Conservation (phyloP, 2,888 invertebrate species). For the Bugulina stolonifera region DNA sequence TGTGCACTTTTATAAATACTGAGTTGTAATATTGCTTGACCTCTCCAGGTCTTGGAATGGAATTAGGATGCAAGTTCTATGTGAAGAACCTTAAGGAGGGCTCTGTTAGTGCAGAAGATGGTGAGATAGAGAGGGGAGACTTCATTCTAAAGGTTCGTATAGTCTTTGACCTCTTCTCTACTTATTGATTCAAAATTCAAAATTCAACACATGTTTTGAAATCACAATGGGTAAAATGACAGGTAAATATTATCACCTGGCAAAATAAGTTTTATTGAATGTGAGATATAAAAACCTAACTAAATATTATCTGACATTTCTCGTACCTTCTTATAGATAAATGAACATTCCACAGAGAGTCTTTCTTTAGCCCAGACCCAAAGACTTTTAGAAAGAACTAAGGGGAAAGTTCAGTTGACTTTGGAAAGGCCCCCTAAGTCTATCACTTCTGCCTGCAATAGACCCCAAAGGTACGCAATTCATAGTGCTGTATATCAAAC, state of each 20-base stretch:
- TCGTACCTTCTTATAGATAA: constrained; percentile 42
- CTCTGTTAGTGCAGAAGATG: constrained; percentile 71
- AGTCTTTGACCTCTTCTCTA: too few species aligned
- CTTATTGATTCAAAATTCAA: too few species aligned
- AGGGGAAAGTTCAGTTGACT: constrained; percentile 81
- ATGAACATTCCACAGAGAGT: constrained; percentile 61
- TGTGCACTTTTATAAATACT: too few species aligned
- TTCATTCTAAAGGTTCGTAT: constrained; percentile 71
- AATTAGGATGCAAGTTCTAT: constrained; percentile 87
- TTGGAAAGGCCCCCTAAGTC: constrained; percentile 36
- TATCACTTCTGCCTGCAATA: not conserved
- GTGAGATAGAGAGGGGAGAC: constrained; percentile 80
- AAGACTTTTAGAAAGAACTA: constrained; percentile 86
- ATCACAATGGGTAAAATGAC: too few species aligned
- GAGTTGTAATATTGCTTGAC: too few species aligned
- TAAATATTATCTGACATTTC: not conserved
- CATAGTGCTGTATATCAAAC: too few species aligned
- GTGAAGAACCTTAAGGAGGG: constrained; percentile 83
- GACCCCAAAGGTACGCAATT: not conserved
- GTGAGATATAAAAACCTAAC: too few species aligned
- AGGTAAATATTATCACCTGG: too few species aligned
- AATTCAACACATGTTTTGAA: too few species aligned
- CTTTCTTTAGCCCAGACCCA: constrained; percentile 91
- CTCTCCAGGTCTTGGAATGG: constrained; percentile 69
- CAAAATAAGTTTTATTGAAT: too few species aligned